A percentile compares a stretch with the other conserved stretches of the same genome.
Conservation (phyloP, 2,888 invertebrate genomes). For the Pachymerium ferrugineum region DNA sequence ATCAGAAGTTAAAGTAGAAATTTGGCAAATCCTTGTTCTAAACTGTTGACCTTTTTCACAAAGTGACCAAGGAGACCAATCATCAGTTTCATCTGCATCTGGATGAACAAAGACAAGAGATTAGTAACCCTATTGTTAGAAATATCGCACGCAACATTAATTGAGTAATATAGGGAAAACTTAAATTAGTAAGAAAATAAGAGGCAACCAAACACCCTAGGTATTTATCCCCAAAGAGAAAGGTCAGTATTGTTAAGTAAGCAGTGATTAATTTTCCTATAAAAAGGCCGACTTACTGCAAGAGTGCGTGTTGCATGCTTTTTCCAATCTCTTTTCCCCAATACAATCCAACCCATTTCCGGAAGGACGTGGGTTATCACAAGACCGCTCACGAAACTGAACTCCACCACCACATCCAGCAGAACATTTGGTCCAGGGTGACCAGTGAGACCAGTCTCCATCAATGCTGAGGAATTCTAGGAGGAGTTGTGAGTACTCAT, state of each 20-base stretch:
- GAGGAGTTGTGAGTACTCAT: not conserved
- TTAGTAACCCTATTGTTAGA: not conserved
- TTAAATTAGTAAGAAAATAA: no score
- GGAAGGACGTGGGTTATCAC: conserved; percentile 45
- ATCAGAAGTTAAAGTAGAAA: not conserved
- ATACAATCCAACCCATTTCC: conserved; percentile 49
- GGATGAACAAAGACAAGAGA: no score
- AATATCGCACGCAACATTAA: not conserved
- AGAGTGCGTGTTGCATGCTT: conserved; percentile 66
- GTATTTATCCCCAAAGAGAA: no score
- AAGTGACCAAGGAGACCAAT: not conserved
- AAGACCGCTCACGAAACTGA: conserved; percentile 57
- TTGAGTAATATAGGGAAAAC: no score
- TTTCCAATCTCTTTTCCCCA: conserved; percentile 58
- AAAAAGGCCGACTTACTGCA: conserved; percentile 54
- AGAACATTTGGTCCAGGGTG: conserved; percentile 62
- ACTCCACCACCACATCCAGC: conserved; percentile 63
- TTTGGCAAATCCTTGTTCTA: not conserved
- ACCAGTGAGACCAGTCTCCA: conserved; percentile 58
- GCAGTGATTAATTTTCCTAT: not conserved
- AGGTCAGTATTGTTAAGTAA: no score
- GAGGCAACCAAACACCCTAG: no score
- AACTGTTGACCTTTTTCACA: not conserved
- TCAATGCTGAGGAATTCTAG: conserved; percentile 39
- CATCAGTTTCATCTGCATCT: not conserved